Evolutionary conservation across 2,113 vertebrate species (phyloP), one percentile per base, ranked within the genome.

Genomic region (Siniperca knerii): DNA sequence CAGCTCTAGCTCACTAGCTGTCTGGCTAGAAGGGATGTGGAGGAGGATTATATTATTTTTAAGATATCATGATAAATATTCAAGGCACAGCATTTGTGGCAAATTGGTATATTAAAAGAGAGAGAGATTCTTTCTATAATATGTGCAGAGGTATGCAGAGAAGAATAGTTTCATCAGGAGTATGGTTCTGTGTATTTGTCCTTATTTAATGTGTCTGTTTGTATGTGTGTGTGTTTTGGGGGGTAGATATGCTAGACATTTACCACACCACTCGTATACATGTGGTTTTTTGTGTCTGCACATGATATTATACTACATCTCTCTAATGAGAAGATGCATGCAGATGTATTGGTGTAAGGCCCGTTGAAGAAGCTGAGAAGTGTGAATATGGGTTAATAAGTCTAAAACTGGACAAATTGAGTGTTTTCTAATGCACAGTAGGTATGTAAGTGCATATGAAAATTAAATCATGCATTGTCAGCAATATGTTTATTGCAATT

Each of bases 41-140:
- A 82, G 79, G 83, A 85, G 89, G 82, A 87, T 90, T 87, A 77
- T 81, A 87, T 87, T 88, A 79, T 92, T 91, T 89, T 69, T 83
- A 87, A 91, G 75, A 90, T 82, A 81, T 78, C 52, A 75, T 84
- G 87, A 90, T 87, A 80, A 87, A 89, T 87, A 85, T 89, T 77
- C 66, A 0, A 73, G 62, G 58, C 80, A 80, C 67, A 65, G 62
- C 79, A 68, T 89, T 90, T 91, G 68, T 86, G 84, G 89, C 81
- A 90, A 83, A 91, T 92, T 91, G 77, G 61, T 80, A 78, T 77
- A 82, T 92, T 92, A 88, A 75, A 74, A 79, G 84, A 77, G 83
- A 81, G 75, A 79, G 60, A 79, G 65, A 66, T 87, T 77, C 20
- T 84, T 78, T 71, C 50, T 75, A 7, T 77, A 74, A 84, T 75